Evolutionary conservation across 2,888 invertebrate species (phyloP), one percentile per base, ranked within the genome.

Genomic region (Spodoptera littoralis): DNA sequence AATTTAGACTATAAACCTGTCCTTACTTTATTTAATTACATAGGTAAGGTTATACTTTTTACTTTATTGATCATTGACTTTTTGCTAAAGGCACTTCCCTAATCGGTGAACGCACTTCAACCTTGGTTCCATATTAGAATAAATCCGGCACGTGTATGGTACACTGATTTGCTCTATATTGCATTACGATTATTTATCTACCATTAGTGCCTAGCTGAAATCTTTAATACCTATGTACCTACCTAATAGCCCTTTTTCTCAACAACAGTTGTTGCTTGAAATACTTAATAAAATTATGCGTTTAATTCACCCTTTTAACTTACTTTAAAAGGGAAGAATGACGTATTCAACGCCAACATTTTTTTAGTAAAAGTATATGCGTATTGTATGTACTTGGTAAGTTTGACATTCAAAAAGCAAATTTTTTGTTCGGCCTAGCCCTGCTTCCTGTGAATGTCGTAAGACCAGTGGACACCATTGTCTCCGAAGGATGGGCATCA

Each of bases 91-190:
- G 18, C 30, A 78, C 76, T 79, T 79, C 74, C 77, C 70, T 65
- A 65, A 60, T 68, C 49, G 65, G 81, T 81, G 81, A 84, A 81
- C 72, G 82, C 80, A 69, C 71, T 70, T 12, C 61, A 74, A 69
- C 85, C 84, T 84, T 83, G 82, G 45, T 73, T 55, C 44, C 43
- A 61, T 65, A 79, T 76, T 70, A 51, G 61, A 72, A 73, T 61
- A 66, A 62, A 67, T 66, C 66, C 66, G 60, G 70, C 66, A 64
- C 50, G 41, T 60, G 50, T 47, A 58, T 46, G 12, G 49, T 9
- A 18, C 44, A 27, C 13, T 48, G 60, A 60, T 46, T 59, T 36
- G 60, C 48, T 60, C 45, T 59, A 43, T 47, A 63, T 75, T 27
- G 57, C 64, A 75, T 43, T 60, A 63, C 41, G 49, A 41, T 75